Percentiles rank a stretch among this genome's conserved stretches.
Evolutionary conservation across 2,797 vertebrate genomes (phyloP).

Genomic region (Kryptopterus vitreolus): DNA sequence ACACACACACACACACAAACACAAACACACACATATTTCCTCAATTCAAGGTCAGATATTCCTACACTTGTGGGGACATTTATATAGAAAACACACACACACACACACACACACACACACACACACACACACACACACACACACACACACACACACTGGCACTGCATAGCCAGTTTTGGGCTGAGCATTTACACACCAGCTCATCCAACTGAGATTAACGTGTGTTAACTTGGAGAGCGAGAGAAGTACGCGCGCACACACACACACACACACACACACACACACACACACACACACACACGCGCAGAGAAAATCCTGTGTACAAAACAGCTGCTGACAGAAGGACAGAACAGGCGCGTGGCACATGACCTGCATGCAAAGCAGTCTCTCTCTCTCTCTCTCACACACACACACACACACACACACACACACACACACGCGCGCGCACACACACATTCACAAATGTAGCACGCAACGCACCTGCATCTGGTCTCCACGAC

Average conservation of each 20-base stretch:
- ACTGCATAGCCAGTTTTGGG: slow-evolving; percentile 4
- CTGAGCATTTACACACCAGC: slow-evolving; percentile 8
- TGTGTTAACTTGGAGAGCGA: slow-evolving; percentile 41
- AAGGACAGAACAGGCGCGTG: slow-evolving; percentile 60
- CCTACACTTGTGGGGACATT: background rate
- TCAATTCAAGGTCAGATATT: background rate
- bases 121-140: background rate
- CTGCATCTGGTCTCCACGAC: slow-evolving; percentile 21
- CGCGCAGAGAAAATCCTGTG: slow-evolving; percentile 25
- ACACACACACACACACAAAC: background rate
- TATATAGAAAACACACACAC: background rate
- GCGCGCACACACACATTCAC: background rate
- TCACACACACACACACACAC: slow-evolving; percentile 20
- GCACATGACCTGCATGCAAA: slow-evolving; percentile 80
- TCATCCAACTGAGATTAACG: slow-evolving; percentile 47
- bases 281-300: slow-evolving; percentile 6
- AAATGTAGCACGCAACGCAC: slow-evolving; percentile 15
- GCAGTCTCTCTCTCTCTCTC: slow-evolving; percentile 57
- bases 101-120: background rate
- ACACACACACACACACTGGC: slow-evolving; percentile 11
- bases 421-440: slow-evolving; percentile 1
- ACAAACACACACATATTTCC: background rate
- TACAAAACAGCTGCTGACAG: slow-evolving; percentile 47
- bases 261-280: slow-evolving; percentile 38
- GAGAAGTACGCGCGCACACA: slow-evolving; percentile 16